A percentile compares a stretch with the other conserved stretches of the same genome.
Conservation (phyloP, 2,113 vertebrate species). For the Puffinus mauretanicus region DNA sequence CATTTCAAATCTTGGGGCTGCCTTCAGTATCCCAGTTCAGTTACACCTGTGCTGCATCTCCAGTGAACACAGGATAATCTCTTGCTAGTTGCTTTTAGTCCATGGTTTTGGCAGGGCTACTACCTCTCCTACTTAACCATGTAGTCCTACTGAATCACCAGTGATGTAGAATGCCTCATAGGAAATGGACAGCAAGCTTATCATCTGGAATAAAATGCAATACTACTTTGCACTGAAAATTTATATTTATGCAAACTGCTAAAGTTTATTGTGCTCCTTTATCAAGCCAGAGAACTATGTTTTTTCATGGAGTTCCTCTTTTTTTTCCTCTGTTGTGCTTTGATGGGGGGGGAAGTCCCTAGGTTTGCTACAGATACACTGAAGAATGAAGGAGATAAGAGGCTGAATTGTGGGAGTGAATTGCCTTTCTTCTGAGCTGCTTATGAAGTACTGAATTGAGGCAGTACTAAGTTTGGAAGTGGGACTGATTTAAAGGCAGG, state of each 20-base stretch:
- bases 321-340: constrained; percentile 77
- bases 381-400: background rate
- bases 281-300: constrained; percentile 78
- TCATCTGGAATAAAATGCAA: constrained; percentile 69
- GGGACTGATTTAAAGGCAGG: constrained; percentile 82
- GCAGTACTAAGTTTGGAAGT: constrained; percentile 81
- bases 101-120: constrained; percentile 81
- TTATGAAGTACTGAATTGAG: constrained; percentile 82
- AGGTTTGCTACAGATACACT: background rate
- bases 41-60: constrained; percentile 71
- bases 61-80: constrained; percentile 76
- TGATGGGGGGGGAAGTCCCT: background rate
- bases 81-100: constrained; percentile 79
- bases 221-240: background rate
- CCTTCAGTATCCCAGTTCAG: constrained; percentile 79
- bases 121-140: constrained; percentile 76
- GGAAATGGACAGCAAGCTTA: constrained; percentile 79
- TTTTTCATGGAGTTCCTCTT: constrained; percentile 79
- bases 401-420: constrained; percentile 73
- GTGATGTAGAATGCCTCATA: constrained; percentile 73
- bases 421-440: constrained; percentile 82
- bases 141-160: constrained; percentile 73
- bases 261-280: background rate
- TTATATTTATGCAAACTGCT: background rate
- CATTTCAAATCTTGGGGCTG: constrained; percentile 78